These are phyloP conservation scores for Gallinago paraguaiae DNA, from an alignment of 2,113 vertebrate genomes.

Conservation along the genomic window DNA sequence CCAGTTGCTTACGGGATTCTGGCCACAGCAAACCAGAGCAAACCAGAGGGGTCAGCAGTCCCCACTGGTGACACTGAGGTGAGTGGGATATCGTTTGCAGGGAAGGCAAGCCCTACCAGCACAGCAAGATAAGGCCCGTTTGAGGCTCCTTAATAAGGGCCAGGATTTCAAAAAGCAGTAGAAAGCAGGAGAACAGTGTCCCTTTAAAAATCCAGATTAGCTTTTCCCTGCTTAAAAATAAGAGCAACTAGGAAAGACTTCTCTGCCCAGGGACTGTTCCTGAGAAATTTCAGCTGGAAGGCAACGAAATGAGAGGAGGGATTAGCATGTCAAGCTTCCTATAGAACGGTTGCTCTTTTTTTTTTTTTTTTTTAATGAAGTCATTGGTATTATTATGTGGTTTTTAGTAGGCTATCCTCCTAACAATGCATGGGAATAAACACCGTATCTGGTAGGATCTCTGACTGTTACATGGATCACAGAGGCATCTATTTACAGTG, in stretches of 20 bases:
- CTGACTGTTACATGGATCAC: slow-evolving; percentile 2
- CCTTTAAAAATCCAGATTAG: not conserved
- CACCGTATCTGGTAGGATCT: slow-evolving; percentile 28
- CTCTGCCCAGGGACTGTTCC: no score
- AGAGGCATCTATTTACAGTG: slow-evolving; percentile 13
- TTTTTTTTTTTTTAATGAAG: not conserved
- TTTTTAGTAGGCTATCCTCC: slow-evolving; percentile 2
- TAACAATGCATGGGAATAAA: slow-evolving; percentile 38
- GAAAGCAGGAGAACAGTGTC: not conserved
- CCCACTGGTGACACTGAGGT: not conserved
- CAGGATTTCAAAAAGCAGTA: not conserved
- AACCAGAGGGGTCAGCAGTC: not conserved
- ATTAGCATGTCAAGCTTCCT: not conserved
- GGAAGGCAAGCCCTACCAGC: not conserved
- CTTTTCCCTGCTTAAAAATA: not conserved
- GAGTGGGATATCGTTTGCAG: not conserved
- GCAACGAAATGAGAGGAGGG: not conserved
- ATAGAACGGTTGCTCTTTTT: not conserved
- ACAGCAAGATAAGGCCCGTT: not conserved
- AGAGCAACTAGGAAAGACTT: not conserved
- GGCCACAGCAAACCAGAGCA: not conserved
- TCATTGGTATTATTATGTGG: slow-evolving; percentile 8
- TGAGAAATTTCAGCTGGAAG: slow-evolving; percentile 3
- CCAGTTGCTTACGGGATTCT: not conserved
- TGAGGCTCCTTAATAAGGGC: not conserved